These are phyloP conservation scores for Drosophila limbata DNA, from an alignment of 2,888 invertebrate species.

Conservation along the genomic window DNA sequence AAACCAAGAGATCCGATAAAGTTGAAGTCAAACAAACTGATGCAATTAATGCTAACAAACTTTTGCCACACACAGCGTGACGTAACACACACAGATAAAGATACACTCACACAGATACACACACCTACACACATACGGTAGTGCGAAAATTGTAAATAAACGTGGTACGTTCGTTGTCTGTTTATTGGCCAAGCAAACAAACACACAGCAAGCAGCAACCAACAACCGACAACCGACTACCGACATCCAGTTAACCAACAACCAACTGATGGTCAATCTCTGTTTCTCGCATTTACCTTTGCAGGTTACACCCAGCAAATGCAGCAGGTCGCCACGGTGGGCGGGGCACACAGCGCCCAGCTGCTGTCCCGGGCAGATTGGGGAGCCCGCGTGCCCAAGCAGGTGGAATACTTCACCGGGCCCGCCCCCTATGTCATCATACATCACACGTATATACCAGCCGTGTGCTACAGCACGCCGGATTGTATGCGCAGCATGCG, in stretches of 20 bases:
- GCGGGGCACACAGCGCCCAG: conserved; percentile 46
- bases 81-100: conserved; percentile 9
- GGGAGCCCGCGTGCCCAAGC: conserved; percentile 87
- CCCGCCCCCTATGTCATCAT: conserved; percentile 90
- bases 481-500: conserved; percentile 88
- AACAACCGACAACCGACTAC: conserved; percentile 1
- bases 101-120: background rate
- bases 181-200: conserved; percentile 23
- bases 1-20: conserved; percentile 37
- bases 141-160: conserved; percentile 49
- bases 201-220: conserved; percentile 19
- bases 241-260: background rate
- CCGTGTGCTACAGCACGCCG: conserved; percentile 87
- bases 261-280: conserved; percentile 25
- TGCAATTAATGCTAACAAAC: conserved; percentile 57
- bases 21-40: conserved; percentile 52
- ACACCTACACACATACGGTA: conserved; percentile 5
- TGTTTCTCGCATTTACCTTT: conserved; percentile 18
- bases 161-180: conserved; percentile 10
- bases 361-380: conserved; percentile 87
- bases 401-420: conserved; percentile 85
- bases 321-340: conserved; percentile 45
- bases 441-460: conserved; percentile 89
- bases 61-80: conserved; percentile 27
- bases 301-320: conserved; percentile 78